phyloP scores from a whole-genome alignment of 2,888 invertebrate genomes.

The Agelastica alni region DNA sequence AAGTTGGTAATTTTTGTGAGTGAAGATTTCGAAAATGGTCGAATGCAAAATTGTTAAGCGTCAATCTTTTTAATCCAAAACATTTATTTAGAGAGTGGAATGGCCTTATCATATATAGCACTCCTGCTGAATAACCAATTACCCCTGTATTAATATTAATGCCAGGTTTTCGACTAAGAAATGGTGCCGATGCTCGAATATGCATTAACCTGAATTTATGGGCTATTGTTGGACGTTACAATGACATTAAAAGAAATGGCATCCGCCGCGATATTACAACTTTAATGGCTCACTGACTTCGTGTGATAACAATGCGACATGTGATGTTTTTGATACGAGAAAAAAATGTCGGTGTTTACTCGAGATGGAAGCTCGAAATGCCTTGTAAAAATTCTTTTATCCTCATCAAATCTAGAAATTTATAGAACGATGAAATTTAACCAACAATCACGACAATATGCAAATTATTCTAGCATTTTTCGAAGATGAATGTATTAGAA shows the following conservation, averaged over 20 bases:
- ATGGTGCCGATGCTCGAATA: conserved; percentile 21
- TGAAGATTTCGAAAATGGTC: too few species aligned
- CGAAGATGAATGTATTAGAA: too few species aligned
- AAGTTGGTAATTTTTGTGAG: too few species aligned
- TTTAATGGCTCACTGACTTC: conserved; percentile 13
- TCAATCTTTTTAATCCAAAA: too few species aligned
- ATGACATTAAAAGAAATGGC: conserved; percentile 27
- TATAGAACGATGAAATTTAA: too few species aligned
- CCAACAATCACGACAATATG: too few species aligned
- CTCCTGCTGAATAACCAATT: conserved; percentile 29
- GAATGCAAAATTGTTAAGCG: too few species aligned
- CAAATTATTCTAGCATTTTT: too few species aligned
- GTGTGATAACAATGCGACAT: conserved; percentile 13
- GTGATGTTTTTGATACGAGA: background rate
- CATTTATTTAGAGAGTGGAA: conserved; percentile 13
- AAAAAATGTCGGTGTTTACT: background rate
- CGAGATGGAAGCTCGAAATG: too few species aligned
- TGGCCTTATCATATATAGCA: conserved; percentile 8
- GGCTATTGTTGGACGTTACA: conserved; percentile 30
- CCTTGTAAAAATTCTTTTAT: too few species aligned
- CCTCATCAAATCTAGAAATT: too few species aligned
- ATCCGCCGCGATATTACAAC: conserved; percentile 19
- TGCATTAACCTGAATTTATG: conserved; percentile 31
- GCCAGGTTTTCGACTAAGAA: conserved; percentile 17
- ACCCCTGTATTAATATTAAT: conserved; percentile 31